Base-by-base conservation (phyloP, 2,797 vertebrate species). In the Lophius americanus region DNA sequence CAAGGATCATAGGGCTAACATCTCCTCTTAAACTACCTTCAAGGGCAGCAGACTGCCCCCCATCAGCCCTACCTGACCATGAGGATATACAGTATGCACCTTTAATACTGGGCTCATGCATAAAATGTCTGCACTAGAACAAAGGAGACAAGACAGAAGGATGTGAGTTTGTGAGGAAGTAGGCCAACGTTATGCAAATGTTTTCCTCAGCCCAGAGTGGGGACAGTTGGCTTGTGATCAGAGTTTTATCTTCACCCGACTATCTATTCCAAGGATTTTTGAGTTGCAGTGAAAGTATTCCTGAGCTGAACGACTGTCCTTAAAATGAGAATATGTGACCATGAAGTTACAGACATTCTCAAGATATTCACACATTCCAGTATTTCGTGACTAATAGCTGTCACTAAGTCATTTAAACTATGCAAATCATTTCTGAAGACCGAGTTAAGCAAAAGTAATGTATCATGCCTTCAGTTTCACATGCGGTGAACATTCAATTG, bases 161-260 rank as follows among this genome's bases (percentile, higher is more conserved):
- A 60, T 77, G 64, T 53, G 64, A 79, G 66, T 62, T 70, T 32
- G 48, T 56, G 65, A 60, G 70, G 88, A 92, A 90, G 81, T 88
- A 82, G 88, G 86, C 66, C 86, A 90, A 69, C 44, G 35, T 54
- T 79, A 85, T 85, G 70, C 75, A 88, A 86, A 85, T 87, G 71
- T 85, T 83, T 86, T 60, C 66, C 73, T 81, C 71, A 76, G 70
- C 82, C 56, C 55, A 54, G 62, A 79, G 41, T 62, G 23, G 60
- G 60, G 72, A 67, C 51, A 60, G 12, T 75, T 60, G 51, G 56
- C 51, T 73, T 70, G 64, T 68, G 58, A 37, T 74, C 47, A 12
- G 39, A 13, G 11, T 70, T 49, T 70, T 68, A 71, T 81, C 72
- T 61, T 0, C 49, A 23, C 23, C 52, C 58, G 50, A 78, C 43